Base-by-base conservation (phyloP, 2,888 invertebrate species). In the Reticulitermes lucifugus region DNA sequence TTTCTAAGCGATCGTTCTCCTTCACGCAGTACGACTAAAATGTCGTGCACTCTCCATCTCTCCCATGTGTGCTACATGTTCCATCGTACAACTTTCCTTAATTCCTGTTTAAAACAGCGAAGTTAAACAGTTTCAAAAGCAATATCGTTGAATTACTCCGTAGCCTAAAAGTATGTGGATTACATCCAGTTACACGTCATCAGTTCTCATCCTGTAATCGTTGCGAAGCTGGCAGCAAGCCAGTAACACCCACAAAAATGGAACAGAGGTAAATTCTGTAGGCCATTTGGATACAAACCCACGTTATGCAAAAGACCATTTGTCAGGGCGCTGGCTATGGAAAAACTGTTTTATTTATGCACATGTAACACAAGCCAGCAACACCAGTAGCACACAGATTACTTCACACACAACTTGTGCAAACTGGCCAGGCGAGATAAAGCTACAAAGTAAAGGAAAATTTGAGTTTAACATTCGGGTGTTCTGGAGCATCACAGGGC, bases 241-340 rank as follows among this genome's bases (percentile, higher is more conserved):
- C 73, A 73, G 35, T 18, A 14, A 6, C 73, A 73, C 41, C 3
- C 41, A 10, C 41, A 21, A 10, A 73, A 73, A 21, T 9, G 70
- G 29, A 25, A 65, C 65, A 70, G 25, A 70, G 25, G 70, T n/a
- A 1, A 70, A 14, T 18, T 12, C 73, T 35, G 73, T 18, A 6
- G 7, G 73, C 73, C 73, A 73, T 73, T 73, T 73, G 41, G 73
- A 73, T 73, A 73, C 73, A 73, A 41, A 41, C 73, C 73, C 73
- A 73, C 73, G 1, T 73, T 41, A 73, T 1, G 73, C 73, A 73
- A 35, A 35, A 4, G 29, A 41, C 41, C 35, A 41, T 73, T 73
- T 73, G 71, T 71, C 71, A 71, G 14, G 35, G 29, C 35, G 3
- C 29, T 6, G 29, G 25, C n/a, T 71, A 18, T 25, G 14, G 25